phyloP scores from a whole-genome alignment of 1,140 invertebrate genomes.

The Aphelinus atriplicis region DNA sequence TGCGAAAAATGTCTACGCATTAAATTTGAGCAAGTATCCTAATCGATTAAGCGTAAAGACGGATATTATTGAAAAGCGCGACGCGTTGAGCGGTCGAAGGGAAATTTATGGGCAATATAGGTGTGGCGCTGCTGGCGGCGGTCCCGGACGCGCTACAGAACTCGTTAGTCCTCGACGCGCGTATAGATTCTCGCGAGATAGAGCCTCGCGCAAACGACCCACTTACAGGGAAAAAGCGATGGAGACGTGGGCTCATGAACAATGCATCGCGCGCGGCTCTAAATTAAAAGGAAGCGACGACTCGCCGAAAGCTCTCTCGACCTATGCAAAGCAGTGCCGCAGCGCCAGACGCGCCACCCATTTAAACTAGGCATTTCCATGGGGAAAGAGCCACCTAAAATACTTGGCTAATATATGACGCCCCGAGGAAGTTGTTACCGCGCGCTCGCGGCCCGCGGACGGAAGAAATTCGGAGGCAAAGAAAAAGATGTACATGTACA shows the following conservation, averaged over 20 bases:
- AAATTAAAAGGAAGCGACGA: slow-evolving; percentile 32
- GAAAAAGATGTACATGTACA: neutral
- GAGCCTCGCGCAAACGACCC: slow-evolving; percentile 40
- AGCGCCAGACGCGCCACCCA: slow-evolving; percentile 33
- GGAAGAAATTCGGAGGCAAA: neutral
- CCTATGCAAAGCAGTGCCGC: slow-evolving; percentile 26
- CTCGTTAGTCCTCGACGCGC: neutral
- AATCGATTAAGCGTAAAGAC: no score
- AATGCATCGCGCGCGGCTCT: slow-evolving; percentile 1
- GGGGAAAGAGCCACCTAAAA: slow-evolving; percentile 46
- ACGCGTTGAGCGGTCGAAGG: neutral
- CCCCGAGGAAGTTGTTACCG: slow-evolving; percentile 50
- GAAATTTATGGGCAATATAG: slow-evolving; percentile 2
- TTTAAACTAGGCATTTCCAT: slow-evolving; percentile 45
- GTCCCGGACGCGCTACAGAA: neutral
- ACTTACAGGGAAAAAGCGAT: slow-evolving; percentile 46
- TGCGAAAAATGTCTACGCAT: no score
- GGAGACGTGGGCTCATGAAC: slow-evolving; percentile 27
- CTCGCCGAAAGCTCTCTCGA: slow-evolving; percentile 15
- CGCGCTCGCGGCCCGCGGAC: neutral
- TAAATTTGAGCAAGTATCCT: no score
- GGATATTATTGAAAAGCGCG: neutral
- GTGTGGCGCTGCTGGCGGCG: neutral
- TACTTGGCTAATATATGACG: slow-evolving; percentile 51
- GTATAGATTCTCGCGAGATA: slow-evolving; percentile 16